phyloP scores from a whole-genome alignment of 2,797 vertebrate genomes.

The Danionella dracula region DNA sequence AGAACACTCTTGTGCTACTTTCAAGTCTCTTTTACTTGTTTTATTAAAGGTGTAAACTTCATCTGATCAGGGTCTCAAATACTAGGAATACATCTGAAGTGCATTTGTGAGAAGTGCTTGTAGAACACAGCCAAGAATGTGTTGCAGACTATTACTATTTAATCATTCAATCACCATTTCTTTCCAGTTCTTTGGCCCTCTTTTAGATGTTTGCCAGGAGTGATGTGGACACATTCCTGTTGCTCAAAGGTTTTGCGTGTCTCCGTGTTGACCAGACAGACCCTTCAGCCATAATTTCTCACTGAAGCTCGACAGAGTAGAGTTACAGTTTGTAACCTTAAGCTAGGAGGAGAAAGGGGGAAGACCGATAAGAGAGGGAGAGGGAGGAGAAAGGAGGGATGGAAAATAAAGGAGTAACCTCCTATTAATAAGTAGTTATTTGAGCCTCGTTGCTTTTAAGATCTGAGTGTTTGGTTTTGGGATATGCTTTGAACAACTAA shows the following conservation, averaged over 20 bases:
- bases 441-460: conserved; percentile 45
- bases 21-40: background rate
- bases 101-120: too few relatives aligned
- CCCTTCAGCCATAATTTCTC: background rate
- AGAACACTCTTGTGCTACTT: conserved; percentile 23
- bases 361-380: background rate
- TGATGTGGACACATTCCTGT: too few relatives aligned
- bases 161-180: too few relatives aligned
- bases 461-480: background rate
- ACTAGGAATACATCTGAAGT: too few relatives aligned
- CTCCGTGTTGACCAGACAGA: conserved; percentile 20
- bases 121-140: too few relatives aligned
- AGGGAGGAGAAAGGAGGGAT: background rate
- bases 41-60: too few relatives aligned
- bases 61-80: too few relatives aligned
- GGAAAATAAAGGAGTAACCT: background rate
- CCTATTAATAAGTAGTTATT: conserved; percentile 64
- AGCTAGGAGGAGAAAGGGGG: background rate
- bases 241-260: background rate
- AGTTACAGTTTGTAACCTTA: conserved; percentile 43
- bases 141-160: too few relatives aligned
- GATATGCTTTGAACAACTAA: too few relatives aligned
- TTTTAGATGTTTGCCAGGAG: too few relatives aligned
- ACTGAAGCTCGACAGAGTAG: conserved; percentile 24
- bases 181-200: too few relatives aligned